These are phyloP conservation scores for Odobenus rosmarus DNA, from an alignment of 2,113 vertebrate genomes.

Conservation along the genomic window DNA sequence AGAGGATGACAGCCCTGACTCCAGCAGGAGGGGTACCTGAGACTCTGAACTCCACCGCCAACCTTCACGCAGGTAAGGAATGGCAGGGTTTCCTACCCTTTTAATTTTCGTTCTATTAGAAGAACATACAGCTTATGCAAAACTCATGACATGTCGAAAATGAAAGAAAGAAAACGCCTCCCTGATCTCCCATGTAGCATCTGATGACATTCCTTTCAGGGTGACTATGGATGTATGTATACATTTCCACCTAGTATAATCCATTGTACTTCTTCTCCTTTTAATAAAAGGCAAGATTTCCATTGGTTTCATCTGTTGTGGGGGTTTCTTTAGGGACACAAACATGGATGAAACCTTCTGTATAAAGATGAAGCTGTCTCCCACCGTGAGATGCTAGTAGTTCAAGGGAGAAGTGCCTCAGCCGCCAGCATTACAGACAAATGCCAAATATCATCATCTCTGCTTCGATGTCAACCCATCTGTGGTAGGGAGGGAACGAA, in stretches of 20 bases:
- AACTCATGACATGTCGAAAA: background rate
- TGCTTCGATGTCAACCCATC: background rate
- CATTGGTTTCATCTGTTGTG: background rate
- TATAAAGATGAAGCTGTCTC: background rate
- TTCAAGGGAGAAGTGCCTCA: background rate
- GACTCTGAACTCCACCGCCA: background rate
- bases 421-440: background rate
- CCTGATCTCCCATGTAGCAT: background rate
- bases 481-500: background rate
- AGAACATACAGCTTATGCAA: background rate
- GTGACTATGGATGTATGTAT: background rate
- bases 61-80: background rate
- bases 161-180: background rate
- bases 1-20: background rate
- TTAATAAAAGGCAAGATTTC: conserved; percentile 12
- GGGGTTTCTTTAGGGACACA: background rate
- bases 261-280: background rate
- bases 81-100: background rate
- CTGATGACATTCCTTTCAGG: background rate
- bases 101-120: background rate
- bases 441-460: background rate
- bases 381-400: background rate
- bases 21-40: background rate
- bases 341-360: background rate
- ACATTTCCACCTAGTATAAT: background rate